Evolutionary conservation across 2,113 vertebrate genomes (phyloP).

Genomic region (Entelurus aequoreus): DNA sequence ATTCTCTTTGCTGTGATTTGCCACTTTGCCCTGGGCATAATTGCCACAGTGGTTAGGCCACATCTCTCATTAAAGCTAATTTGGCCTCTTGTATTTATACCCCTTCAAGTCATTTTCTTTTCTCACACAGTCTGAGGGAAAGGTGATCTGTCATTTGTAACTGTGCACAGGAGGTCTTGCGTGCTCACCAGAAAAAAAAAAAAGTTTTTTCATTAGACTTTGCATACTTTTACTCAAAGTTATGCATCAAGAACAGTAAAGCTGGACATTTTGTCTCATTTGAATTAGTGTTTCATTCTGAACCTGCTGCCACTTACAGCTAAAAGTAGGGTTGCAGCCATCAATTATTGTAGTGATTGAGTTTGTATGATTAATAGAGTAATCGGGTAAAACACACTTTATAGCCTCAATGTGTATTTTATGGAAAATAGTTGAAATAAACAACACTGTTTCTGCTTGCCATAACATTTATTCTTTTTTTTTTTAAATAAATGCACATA

Average conservation of each 20-base stretch:
- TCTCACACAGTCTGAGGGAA: not conserved
- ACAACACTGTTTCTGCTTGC: too few species aligned
- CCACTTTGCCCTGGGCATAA: conserved; percentile 6
- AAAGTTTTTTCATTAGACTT: conserved; percentile 23
- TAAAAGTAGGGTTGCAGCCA: too few species aligned
- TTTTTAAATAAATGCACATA: too few species aligned
- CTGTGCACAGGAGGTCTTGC: not conserved
- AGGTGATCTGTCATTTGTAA: conserved; percentile 7
- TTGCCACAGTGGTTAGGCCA: conserved; percentile 5
- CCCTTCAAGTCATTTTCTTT: conserved; percentile 9
- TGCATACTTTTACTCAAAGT: conserved; percentile 22
- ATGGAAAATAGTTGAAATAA: too few species aligned
- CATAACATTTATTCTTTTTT: too few species aligned
- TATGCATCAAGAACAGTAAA: conserved; percentile 33
- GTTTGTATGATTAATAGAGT: too few species aligned
- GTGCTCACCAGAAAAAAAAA: conserved; percentile 6
- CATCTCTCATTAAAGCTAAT: conserved; percentile 4
- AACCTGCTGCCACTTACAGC: conserved; percentile 19
- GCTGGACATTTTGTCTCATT: conserved; percentile 26
- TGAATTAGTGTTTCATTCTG: conserved; percentile 43
- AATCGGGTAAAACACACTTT: too few species aligned
- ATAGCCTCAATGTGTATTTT: too few species aligned
- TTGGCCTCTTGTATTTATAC: not conserved
- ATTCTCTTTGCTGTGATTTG: conserved; percentile 8
- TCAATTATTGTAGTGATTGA: too few species aligned